phyloP scores from a whole-genome alignment of 1,140 invertebrate genomes.

The Palaemon carinicauda region DNA sequence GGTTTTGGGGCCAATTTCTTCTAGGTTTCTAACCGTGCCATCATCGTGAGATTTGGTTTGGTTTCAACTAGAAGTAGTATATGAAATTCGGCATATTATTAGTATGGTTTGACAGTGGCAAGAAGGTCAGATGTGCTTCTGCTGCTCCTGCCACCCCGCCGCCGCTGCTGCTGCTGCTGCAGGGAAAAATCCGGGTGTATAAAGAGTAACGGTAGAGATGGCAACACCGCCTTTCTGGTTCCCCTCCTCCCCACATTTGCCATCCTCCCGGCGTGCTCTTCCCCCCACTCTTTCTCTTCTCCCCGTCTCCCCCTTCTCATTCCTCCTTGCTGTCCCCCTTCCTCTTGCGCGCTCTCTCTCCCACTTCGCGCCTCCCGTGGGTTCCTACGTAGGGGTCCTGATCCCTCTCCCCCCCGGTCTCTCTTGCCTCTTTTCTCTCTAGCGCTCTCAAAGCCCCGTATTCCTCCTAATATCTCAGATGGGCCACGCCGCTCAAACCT shows the following conservation, averaged over 20 bases:
- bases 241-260: neutral
- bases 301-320: neutral
- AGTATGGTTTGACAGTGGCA: neutral
- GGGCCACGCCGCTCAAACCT: constrained; percentile 21
- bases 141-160: no score
- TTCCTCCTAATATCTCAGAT: constrained; percentile 27
- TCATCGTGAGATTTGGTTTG: no score
- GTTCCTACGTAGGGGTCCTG: neutral
- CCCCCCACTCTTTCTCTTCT: neutral
- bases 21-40: no score
- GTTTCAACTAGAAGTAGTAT: no score
- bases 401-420: neutral
- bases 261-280: neutral
- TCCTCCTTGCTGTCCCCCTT: neutral
- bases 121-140: neutral
- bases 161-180: no score
- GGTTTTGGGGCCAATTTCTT: no score
- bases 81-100: no score
- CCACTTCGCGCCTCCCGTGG: neutral
- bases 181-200: neutral
- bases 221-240: constrained; percentile 20
- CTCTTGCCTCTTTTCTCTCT: neutral
- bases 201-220: constrained; percentile 43
- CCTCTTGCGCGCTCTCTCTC: neutral
- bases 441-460: constrained; percentile 20